A percentile compares a stretch with the other conserved stretches of the same genome.
phyloP scores from a whole-genome alignment of 2,797 vertebrate genomes.

The Chelon auratus region DNA sequence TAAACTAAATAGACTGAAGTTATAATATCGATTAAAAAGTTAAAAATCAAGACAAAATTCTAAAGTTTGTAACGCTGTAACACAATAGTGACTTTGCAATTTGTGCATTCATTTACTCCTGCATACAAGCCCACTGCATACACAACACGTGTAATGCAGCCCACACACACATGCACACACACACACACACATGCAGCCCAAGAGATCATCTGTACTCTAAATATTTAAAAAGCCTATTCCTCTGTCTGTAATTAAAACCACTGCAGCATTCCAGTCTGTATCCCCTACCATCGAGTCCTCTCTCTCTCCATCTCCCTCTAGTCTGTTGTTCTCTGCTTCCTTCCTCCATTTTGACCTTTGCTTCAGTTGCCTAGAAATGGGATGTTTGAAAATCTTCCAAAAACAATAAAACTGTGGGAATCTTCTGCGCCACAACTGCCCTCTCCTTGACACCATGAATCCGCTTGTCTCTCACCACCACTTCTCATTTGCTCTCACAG shows the following conservation, averaged over 20 bases:
- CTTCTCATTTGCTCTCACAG: slow-evolving; percentile 44
- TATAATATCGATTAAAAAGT: too few relatives aligned
- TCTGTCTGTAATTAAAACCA: slow-evolving; percentile 83
- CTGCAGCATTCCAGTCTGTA: slow-evolving; percentile 69
- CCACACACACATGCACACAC: slow-evolving; percentile 8
- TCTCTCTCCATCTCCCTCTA: slow-evolving; percentile 33
- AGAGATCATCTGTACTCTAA: slow-evolving; percentile 77
- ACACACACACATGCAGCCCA: slow-evolving; percentile 53
- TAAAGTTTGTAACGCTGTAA: not conserved
- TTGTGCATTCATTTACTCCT: not conserved
- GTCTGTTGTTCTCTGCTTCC: slow-evolving; percentile 57
- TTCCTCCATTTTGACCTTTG: slow-evolving; percentile 68
- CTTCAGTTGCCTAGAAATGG: slow-evolving; percentile 73
- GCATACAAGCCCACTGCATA: slow-evolving; percentile 8
- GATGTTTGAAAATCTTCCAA: slow-evolving; percentile 70
- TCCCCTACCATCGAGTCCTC: slow-evolving; percentile 58
- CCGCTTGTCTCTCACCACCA: slow-evolving; percentile 21
- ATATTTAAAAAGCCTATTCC: slow-evolving; percentile 83
- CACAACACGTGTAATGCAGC: slow-evolving; percentile 10
- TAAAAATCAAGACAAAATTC: too few relatives aligned
- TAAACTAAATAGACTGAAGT: too few relatives aligned
- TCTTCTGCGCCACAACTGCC: slow-evolving; percentile 58
- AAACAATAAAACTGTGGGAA: slow-evolving; percentile 76
- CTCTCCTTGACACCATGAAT: slow-evolving; percentile 70
- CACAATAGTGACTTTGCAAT: not conserved